Evolutionary conservation across 2,888 invertebrate species (phyloP).

Genomic region (Ametastegia equiseti): DNA sequence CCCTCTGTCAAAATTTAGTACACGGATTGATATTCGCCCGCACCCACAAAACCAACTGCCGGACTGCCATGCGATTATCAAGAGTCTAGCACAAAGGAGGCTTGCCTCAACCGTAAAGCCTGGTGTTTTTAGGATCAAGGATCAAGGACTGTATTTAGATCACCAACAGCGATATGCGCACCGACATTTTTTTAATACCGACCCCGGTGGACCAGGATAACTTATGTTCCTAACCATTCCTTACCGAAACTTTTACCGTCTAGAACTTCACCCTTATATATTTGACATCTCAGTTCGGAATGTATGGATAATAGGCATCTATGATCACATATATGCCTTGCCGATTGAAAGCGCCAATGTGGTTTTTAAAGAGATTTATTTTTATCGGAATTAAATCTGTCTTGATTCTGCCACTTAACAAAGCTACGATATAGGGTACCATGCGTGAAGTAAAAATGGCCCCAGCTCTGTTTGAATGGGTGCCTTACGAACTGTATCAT

Average conservation of each 20-base stretch:
- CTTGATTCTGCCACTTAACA: background rate
- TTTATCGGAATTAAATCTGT: background rate
- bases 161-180: conserved; percentile 26
- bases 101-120: conserved; percentile 29
- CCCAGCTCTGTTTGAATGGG: too few species aligned
- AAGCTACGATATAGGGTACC: too few species aligned
- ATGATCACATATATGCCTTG: background rate
- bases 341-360: background rate
- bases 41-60: background rate
- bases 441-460: too few species aligned
- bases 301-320: too few species aligned
- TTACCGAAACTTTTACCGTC: background rate
- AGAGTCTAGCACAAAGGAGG: conserved; percentile 28
- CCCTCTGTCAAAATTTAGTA: conserved; percentile 3
- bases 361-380: too few species aligned
- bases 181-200: conserved; percentile 28
- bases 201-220: background rate
- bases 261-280: background rate
- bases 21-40: conserved; percentile 15
- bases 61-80: conserved; percentile 20
- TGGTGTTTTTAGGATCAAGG: conserved; percentile 47
- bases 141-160: conserved; percentile 49
- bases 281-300: background rate
- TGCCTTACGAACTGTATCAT: too few species aligned
- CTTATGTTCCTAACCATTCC: background rate